Percentiles rank a stretch among this genome's conserved stretches.
phyloP scores from a whole-genome alignment of 2,888 invertebrate species.

The Drosophila trichaetosa region DNA sequence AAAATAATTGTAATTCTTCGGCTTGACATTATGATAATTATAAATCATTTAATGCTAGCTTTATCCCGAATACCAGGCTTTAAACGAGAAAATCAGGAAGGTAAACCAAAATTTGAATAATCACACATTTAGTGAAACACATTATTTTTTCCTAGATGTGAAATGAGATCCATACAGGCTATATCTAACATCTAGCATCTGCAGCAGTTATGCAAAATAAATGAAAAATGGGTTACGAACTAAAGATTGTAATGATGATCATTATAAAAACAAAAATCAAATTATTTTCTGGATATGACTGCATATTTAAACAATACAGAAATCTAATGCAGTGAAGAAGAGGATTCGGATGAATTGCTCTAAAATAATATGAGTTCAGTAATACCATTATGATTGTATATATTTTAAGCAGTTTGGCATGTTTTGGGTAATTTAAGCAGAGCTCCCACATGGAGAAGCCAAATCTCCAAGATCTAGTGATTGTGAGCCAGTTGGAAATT shows the following conservation, averaged over 20 bases:
- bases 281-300: not conserved
- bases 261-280: not conserved
- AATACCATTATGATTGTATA: not conserved
- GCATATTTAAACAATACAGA: not conserved
- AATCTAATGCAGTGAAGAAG: not conserved
- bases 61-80: not conserved
- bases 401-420: not conserved
- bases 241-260: not conserved
- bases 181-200: not conserved
- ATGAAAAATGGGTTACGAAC: not conserved
- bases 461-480: not conserved
- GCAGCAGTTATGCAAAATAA: not conserved
- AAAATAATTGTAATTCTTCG: not conserved
- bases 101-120: not conserved
- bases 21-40: not conserved
- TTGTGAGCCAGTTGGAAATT: not conserved
- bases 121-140: not conserved
- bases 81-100: not conserved
- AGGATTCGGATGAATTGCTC: not conserved
- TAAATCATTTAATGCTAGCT: not conserved
- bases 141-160: not conserved
- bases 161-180: not conserved
- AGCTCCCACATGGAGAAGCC: not conserved
- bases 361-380: not conserved
- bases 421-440: not conserved